Conservation (phyloP, 2,113 vertebrate genomes). For the Corydoras maculifer region DNA sequence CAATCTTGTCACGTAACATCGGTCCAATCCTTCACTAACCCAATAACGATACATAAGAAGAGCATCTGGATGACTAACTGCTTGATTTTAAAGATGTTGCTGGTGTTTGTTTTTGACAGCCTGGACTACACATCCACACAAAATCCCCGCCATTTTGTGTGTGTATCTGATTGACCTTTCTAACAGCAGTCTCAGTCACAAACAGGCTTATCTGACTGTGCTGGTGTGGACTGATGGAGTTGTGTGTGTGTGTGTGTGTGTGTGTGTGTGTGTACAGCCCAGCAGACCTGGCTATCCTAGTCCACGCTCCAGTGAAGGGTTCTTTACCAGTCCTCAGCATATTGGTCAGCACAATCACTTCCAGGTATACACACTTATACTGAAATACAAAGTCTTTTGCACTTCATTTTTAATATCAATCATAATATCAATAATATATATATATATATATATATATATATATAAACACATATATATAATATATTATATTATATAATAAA, state of each 20-base stretch:
- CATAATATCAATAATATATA: neutral
- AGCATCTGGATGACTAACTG: conserved; percentile 54
- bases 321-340: conserved; percentile 91
- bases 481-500: no score
- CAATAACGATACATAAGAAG: conserved; percentile 23
- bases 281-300: conserved; percentile 96
- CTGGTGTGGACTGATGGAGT: neutral
- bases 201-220: neutral
- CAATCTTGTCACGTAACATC: conserved; percentile 19
- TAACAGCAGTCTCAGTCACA: conserved; percentile 23
- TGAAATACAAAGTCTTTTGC: no score
- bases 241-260: conserved; percentile 9
- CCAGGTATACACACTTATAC: conserved; percentile 77
- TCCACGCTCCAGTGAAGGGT: conserved; percentile 92
- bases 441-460: no score
- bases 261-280: conserved; percentile 63
- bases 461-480: no score
- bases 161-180: conserved; percentile 35
- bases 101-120: conserved; percentile 52
- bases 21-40: conserved; percentile 7
- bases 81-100: conserved; percentile 46
- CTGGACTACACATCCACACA: conserved; percentile 58
- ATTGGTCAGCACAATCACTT: conserved; percentile 82
- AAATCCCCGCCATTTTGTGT: conserved; percentile 60
- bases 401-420: neutral